These are phyloP conservation scores for Melanchra persicariae DNA, from an alignment of 2,888 invertebrate genomes.

Conservation along the genomic window DNA sequence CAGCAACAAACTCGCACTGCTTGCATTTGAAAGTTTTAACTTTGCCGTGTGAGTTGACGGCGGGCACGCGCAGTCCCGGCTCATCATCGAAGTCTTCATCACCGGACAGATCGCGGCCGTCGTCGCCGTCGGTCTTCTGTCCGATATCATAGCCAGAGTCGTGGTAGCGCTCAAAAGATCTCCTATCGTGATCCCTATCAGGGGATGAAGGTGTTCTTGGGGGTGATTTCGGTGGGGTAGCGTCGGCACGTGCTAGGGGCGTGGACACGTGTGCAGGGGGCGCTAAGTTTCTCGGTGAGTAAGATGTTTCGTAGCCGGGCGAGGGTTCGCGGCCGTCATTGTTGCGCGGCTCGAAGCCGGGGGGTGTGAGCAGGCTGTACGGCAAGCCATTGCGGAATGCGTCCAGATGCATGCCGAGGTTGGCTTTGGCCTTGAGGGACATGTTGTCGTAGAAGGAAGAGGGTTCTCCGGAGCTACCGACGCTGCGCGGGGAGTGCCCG, in stretches of 20 bases:
- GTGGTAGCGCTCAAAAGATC: conserved; percentile 84
- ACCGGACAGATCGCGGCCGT: conserved; percentile 88
- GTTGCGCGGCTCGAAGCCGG: conserved; percentile 87
- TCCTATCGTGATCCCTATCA: conserved; percentile 79
- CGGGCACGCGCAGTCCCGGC: conserved; percentile 91
- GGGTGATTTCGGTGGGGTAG: conserved; percentile 88
- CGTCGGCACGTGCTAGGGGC: conserved; percentile 81
- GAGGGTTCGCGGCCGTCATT: conserved; percentile 81
- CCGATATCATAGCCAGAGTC: conserved; percentile 87
- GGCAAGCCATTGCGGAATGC: conserved; percentile 86
- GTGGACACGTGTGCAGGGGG: conserved; percentile 83
- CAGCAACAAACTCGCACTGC: conserved; percentile 96
- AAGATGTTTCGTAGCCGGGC: conserved; percentile 79
- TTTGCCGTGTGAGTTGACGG: conserved; percentile 95
- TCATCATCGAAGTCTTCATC: conserved; percentile 90
- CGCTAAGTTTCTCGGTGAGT: conserved; percentile 80
- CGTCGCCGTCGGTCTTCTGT: conserved; percentile 81
- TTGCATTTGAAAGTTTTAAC: conserved; percentile 98
- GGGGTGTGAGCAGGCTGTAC: conserved; percentile 92
- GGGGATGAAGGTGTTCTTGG: conserved; percentile 82
- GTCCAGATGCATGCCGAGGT: conserved; percentile 85
- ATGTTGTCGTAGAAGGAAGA: conserved; percentile 84
- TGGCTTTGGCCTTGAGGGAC: conserved; percentile 86
- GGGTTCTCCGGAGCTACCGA: conserved; percentile 84
- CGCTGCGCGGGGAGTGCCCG: conserved; percentile 87